Evolutionary conservation across 2,888 invertebrate species (phyloP).

Genomic region (Branchinecta sandiegonensis): DNA sequence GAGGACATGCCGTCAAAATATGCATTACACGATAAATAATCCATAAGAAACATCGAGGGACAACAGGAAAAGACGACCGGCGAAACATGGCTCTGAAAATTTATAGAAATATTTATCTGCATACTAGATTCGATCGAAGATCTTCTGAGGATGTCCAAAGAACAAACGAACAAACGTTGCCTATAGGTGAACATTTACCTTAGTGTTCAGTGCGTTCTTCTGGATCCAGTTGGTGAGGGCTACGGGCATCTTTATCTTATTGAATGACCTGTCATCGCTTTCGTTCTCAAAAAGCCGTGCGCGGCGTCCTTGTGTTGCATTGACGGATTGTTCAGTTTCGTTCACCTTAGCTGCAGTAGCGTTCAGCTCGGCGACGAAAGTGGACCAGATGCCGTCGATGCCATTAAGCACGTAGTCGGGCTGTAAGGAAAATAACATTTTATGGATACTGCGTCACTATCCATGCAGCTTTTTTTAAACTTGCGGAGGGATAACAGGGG

Average conservation of each 20-base stretch:
- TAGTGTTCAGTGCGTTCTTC: not conserved
- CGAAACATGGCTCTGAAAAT: no score
- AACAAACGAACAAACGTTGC: not conserved
- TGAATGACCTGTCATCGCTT: not conserved
- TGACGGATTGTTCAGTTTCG: not conserved
- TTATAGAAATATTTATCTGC: no score
- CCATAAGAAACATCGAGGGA: no score
- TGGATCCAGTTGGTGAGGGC: not conserved
- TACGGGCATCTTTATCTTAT: not conserved
- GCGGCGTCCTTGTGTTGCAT: no score
- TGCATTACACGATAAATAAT: no score
- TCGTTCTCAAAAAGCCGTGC: not conserved
- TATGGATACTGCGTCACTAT: not conserved
- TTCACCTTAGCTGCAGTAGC: not conserved
- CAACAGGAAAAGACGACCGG: no score
- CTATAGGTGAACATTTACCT: not conserved
- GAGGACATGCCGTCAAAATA: no score
- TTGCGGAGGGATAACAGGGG: no score
- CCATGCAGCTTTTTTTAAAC: no score
- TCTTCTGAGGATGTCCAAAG: no score
- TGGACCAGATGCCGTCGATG: conserved; percentile 3
- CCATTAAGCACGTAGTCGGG: not conserved
- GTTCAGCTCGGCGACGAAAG: not conserved
- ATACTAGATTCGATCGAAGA: no score
- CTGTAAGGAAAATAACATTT: not conserved